Evolutionary conservation across 2,797 vertebrate genomes (phyloP).

Genomic region (Hydrocynus forskahlii): DNA sequence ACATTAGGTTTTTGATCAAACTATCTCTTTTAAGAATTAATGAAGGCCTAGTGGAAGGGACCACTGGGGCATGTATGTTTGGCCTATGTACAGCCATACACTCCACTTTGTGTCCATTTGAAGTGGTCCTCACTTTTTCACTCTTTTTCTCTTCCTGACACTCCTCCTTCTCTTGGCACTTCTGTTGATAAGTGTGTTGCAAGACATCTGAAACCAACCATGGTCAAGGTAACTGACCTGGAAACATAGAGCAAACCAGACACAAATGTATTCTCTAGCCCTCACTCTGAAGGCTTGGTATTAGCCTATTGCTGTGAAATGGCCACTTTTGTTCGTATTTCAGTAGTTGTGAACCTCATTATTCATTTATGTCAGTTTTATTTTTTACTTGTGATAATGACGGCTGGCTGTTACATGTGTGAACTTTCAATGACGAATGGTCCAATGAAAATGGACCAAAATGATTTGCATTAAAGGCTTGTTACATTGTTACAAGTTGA

Average conservation of each 20-base stretch:
- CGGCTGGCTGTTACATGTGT: neutral
- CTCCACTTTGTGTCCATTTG: conserved; percentile 52
- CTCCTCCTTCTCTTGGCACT: conserved; percentile 63
- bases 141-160: conserved; percentile 26
- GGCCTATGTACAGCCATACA: conserved; percentile 73
- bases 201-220: conserved; percentile 79
- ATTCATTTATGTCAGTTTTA: no score
- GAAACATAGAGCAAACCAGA: conserved; percentile 73
- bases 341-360: neutral
- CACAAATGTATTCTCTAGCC: conserved; percentile 73
- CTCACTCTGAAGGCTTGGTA: conserved; percentile 59
- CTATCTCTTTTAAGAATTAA: neutral
- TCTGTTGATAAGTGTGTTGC: conserved; percentile 73
- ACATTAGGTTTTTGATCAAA: neutral
- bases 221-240: conserved; percentile 82
- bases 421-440: neutral
- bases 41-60: neutral
- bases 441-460: neutral
- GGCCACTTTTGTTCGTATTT: neutral
- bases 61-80: conserved; percentile 61
- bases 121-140: conserved; percentile 57
- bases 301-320: no score
- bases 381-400: neutral
- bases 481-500: neutral
- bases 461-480: neutral